Percentiles rank a stretch among this genome's conserved stretches.
Evolutionary conservation across 1,140 invertebrate species (phyloP).

Genomic region (Meloidogyne chitwoodi): DNA sequence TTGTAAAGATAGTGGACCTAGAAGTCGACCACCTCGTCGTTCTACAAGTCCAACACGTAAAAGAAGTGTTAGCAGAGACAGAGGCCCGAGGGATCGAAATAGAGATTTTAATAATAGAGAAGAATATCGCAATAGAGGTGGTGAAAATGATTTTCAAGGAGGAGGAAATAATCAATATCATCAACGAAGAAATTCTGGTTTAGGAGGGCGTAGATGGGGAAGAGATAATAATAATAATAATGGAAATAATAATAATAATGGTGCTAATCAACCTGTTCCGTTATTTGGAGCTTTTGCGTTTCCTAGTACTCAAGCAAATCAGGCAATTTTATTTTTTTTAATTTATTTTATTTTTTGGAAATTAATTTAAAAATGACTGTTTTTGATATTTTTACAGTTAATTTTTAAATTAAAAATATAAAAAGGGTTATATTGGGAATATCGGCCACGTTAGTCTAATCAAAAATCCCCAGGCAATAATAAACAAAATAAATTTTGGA

Average conservation of each 20-base stretch:
- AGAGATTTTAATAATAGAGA: background rate
- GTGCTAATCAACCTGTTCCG: background rate
- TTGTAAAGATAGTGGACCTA: background rate
- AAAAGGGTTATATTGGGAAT: no score
- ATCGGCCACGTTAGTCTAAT: no score
- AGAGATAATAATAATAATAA: background rate
- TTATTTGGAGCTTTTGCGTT: constrained; percentile 17
- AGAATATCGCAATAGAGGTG: background rate
- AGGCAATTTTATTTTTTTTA: no score
- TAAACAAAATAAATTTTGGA: no score
- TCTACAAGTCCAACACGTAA: background rate
- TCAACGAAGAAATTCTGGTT: background rate
- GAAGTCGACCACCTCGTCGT: background rate
- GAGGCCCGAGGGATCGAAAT: background rate
- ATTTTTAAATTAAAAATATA: no score
- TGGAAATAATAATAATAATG: background rate
- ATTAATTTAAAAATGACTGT: no score
- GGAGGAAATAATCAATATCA: background rate
- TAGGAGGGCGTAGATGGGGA: background rate
- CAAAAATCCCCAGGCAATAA: no score
- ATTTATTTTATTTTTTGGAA: background rate
- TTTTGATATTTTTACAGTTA: no score
- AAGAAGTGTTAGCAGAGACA: background rate
- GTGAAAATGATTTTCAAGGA: background rate
- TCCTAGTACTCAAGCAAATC: constrained; percentile 4